phyloP scores from a whole-genome alignment of 2,888 invertebrate species.

The Leptinotarsa juncta region DNA sequence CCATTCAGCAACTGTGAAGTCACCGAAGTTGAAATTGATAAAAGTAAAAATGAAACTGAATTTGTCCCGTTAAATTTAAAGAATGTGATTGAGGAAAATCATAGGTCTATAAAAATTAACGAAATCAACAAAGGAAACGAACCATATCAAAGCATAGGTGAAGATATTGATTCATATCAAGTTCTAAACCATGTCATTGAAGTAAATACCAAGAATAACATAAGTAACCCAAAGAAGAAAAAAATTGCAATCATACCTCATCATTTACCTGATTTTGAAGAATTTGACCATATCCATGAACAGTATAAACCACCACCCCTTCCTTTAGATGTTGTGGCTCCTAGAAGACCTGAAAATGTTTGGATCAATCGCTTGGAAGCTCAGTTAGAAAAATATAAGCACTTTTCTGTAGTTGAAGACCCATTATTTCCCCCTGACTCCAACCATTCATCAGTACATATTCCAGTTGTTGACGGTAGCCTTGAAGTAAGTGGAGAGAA shows the following conservation, averaged over 20 bases:
- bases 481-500: background rate
- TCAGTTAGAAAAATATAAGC: no score
- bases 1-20: no score
- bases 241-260: background rate
- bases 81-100: no score
- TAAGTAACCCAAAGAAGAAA: background rate
- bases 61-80: no score
- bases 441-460: background rate
- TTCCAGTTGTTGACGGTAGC: background rate
- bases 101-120: no score
- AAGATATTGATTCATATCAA: no score
- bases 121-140: no score
- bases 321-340: background rate
- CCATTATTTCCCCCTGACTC: background rate
- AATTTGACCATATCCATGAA: background rate
- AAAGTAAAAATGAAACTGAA: no score
- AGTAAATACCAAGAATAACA: background rate
- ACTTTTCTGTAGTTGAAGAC: background rate
- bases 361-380: background rate
- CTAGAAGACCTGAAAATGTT: background rate
- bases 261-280: background rate
- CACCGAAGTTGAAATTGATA: no score
- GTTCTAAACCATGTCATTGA: no score
- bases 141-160: no score
- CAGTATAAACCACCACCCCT: slow-evolving; percentile 5